These are phyloP conservation scores for Liparis tanakae DNA, from an alignment of 2,797 vertebrate genomes.

Conservation along the genomic window DNA sequence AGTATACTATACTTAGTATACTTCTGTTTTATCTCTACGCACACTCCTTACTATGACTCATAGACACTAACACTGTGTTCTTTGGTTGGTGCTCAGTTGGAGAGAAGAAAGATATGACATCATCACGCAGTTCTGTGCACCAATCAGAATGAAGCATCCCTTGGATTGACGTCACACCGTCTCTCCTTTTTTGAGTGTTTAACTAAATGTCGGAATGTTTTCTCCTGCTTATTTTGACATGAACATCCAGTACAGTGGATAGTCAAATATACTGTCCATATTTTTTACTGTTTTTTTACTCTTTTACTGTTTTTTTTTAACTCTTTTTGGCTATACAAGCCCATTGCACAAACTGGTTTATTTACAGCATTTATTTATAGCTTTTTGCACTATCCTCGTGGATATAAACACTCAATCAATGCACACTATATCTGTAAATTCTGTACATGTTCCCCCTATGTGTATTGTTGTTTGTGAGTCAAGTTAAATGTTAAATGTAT, in stretches of 20 bases:
- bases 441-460: too few species aligned
- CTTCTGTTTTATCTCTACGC: not conserved
- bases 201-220: not conserved
- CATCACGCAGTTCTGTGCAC: not conserved
- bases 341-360: too few species aligned
- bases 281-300: too few species aligned
- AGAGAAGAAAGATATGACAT: not conserved
- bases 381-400: too few species aligned
- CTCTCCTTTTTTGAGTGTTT: not conserved
- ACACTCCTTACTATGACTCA: not conserved
- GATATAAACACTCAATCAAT: too few species aligned
- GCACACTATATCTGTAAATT: too few species aligned
- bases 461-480: too few species aligned
- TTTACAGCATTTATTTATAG: too few species aligned
- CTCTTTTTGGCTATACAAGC: too few species aligned
- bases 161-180: not conserved
- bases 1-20: not conserved
- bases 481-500: too few species aligned
- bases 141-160: not conserved
- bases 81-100: not conserved
- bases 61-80: not conserved
- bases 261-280: too few species aligned
- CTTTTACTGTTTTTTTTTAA: too few species aligned
- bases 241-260: not conserved
- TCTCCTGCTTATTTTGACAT: constrained; percentile 3